phyloP scores from a whole-genome alignment of 2,797 vertebrate species.

The Choloepus didactylus region DNA sequence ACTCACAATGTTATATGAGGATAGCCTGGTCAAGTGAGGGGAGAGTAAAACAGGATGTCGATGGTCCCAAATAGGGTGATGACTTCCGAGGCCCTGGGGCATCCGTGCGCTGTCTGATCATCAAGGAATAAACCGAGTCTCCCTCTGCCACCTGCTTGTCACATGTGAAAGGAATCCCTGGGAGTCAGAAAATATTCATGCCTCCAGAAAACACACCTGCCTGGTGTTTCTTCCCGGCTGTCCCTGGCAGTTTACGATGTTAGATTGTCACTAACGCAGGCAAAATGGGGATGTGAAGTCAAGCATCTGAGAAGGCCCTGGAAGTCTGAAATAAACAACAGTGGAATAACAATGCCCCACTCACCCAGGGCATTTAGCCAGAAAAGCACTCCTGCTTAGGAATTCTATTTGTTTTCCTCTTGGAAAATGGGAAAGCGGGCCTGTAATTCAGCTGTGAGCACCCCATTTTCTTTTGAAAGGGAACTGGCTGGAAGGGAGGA shows the following conservation, averaged over 20 bases:
- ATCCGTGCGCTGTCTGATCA: neutral
- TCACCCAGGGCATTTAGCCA: conserved; percentile 77
- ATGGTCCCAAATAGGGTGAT: neutral
- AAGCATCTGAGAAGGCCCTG: conserved; percentile 73
- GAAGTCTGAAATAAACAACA: conserved; percentile 84
- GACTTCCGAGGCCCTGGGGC: neutral
- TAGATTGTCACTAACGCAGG: conserved; percentile 70
- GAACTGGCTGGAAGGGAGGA: neutral
- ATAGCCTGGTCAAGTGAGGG: neutral
- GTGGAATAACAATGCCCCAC: conserved; percentile 82
- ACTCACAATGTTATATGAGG: neutral
- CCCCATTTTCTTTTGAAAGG: conserved; percentile 52
- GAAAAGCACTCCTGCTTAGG: conserved; percentile 57
- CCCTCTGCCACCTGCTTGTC: neutral
- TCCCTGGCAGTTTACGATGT: conserved; percentile 73
- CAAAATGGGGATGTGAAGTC: conserved; percentile 81
- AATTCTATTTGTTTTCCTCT: conserved; percentile 68
- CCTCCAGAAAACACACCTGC: neutral
- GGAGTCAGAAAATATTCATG: conserved; percentile 38
- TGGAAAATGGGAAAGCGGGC: conserved; percentile 58
- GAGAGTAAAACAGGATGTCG: neutral
- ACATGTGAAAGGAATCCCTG: neutral
- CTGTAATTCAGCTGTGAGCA: conserved; percentile 52
- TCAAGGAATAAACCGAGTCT: neutral
- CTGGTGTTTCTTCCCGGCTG: conserved; percentile 68